These are phyloP conservation scores for Maniola hyperantus DNA, from an alignment of 2,888 invertebrate genomes.

Conservation along the genomic window DNA sequence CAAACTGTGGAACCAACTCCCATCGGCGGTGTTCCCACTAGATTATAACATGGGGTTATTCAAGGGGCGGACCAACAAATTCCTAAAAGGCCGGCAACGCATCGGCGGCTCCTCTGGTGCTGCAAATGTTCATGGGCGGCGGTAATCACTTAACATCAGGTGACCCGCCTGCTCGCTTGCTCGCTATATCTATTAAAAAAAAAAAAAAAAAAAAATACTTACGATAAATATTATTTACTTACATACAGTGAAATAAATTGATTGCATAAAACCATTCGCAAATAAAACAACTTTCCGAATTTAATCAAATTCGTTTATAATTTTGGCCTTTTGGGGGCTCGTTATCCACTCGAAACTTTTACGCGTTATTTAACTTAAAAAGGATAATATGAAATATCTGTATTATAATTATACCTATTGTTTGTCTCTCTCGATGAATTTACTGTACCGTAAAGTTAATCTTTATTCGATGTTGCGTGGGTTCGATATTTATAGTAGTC, in stretches of 20 bases:
- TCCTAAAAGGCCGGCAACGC: too few relatives aligned
- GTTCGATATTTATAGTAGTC: constrained; percentile 67
- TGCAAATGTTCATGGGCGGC: too few relatives aligned
- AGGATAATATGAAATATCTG: background rate
- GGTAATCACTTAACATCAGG: too few relatives aligned
- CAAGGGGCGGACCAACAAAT: too few relatives aligned
- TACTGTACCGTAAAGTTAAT: constrained; percentile 57
- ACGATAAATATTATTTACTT: too few relatives aligned
- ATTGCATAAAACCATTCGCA: background rate
- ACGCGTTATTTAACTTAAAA: background rate
- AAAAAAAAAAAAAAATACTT: too few relatives aligned
- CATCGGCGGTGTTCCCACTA: too few relatives aligned
- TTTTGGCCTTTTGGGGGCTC: background rate
- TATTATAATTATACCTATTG: constrained; percentile 4
- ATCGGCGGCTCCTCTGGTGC: too few relatives aligned
- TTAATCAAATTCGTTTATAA: background rate
- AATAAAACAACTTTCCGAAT: background rate
- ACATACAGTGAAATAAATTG: background rate
- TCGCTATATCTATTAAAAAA: too few relatives aligned
- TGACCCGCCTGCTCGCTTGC: too few relatives aligned
- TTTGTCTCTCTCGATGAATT: constrained; percentile 36
- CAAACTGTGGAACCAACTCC: too few relatives aligned
- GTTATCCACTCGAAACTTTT: background rate
- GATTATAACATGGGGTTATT: too few relatives aligned
- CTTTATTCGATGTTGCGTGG: constrained; percentile 61